Percentiles rank a stretch among this genome's conserved stretches.
Conservation (phyloP, 2,888 invertebrate species). For the Scrobipalpa costella region DNA sequence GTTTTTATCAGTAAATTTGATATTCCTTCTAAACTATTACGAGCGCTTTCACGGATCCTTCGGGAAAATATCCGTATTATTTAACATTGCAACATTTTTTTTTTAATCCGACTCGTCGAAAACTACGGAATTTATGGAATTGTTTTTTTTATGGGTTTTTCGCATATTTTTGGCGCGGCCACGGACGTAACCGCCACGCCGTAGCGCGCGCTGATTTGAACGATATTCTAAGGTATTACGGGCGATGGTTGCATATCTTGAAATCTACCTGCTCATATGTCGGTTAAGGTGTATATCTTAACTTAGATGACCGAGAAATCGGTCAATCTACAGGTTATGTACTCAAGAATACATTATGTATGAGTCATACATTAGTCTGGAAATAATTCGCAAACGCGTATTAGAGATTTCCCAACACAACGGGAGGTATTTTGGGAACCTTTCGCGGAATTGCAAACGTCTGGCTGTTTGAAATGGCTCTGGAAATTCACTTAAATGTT, state of each 20-base stretch:
- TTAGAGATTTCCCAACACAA: background rate
- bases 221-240: no score
- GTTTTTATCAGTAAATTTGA: no score
- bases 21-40: no score
- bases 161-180: no score
- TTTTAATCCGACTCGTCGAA: no score
- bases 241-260: background rate
- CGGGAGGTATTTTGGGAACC: background rate
- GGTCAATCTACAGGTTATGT: background rate
- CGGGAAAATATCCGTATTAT: no score
- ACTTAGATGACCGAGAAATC: background rate
- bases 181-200: no score
- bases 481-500: background rate
- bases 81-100: no score
- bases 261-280: background rate
- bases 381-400: background rate
- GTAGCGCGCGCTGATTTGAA: no score
- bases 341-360: background rate
- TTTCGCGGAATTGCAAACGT: background rate
- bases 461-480: background rate
- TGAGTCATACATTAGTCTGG: background rate
- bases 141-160: no score
- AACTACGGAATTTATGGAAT: no score
- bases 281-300: background rate
- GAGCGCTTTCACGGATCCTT: no score